These are phyloP conservation scores for Psophia crepitans DNA, from an alignment of 2,113 vertebrate genomes.

Conservation along the genomic window DNA sequence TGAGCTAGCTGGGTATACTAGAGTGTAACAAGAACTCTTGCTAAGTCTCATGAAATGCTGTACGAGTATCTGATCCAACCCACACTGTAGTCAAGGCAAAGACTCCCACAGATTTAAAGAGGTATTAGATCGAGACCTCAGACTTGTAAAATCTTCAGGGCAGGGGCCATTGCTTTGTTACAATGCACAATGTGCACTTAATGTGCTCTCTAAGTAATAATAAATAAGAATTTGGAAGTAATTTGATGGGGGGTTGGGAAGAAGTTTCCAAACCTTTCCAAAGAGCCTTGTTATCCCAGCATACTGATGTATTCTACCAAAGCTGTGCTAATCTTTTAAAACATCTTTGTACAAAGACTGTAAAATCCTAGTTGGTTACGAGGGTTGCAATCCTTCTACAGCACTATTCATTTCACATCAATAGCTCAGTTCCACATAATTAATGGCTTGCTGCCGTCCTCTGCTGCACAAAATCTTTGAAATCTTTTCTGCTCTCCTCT, in stretches of 20 bases:
- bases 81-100: slow-evolving; percentile 11
- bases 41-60: not conserved
- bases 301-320: not conserved
- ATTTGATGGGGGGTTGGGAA: not conserved
- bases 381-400: not conserved
- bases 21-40: not conserved
- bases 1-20: not conserved
- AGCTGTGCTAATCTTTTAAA: not conserved
- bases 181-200: not conserved
- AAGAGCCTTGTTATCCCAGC: not conserved
- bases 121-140: slow-evolving; percentile 10
- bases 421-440: not conserved
- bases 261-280: slow-evolving; percentile 20
- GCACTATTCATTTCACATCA: not conserved
- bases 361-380: not conserved
- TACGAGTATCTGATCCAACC: not conserved
- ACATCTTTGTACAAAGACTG: not conserved
- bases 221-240: slow-evolving; percentile 6
- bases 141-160: slow-evolving; percentile 25
- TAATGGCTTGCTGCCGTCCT: not conserved
- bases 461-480: not conserved
- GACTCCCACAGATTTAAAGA: slow-evolving; percentile 29
- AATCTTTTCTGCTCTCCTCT: not conserved
- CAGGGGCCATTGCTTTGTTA: slow-evolving; percentile 9
- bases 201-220: slow-evolving; percentile 21